Conservation (phyloP, 2,888 invertebrate genomes). For the Abrostola tripartita region DNA sequence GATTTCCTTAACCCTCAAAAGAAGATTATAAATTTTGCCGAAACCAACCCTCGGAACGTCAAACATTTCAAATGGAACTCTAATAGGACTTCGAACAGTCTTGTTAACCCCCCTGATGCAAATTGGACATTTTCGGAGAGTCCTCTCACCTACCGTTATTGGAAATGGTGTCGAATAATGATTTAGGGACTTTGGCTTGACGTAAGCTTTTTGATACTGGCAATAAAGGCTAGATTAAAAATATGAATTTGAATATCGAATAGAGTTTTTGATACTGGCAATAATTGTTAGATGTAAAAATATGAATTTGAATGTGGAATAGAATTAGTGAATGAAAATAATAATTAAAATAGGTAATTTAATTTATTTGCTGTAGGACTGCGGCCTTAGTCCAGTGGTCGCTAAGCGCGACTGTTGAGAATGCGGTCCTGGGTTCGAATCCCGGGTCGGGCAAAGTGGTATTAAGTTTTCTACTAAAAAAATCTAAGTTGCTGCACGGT, state of each 20-base stretch:
- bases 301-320: background rate
- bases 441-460: too few relatives aligned
- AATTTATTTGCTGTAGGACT: too few relatives aligned
- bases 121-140: slow-evolving; percentile 2
- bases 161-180: background rate
- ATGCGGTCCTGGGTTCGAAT: too few relatives aligned
- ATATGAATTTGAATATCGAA: background rate
- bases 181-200: too few relatives aligned
- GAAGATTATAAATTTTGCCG: background rate
- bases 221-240: too few relatives aligned
- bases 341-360: too few relatives aligned
- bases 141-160: background rate
- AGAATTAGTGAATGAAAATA: too few relatives aligned
- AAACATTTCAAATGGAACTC: slow-evolving; percentile 3
- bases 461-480: too few relatives aligned
- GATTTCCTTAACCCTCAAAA: background rate
- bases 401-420: too few relatives aligned
- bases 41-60: slow-evolving; percentile 1
- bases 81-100: slow-evolving; percentile 2
- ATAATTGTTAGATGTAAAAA: background rate
- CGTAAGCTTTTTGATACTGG: background rate
- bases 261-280: background rate
- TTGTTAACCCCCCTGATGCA: background rate
- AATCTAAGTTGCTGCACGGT: too few relatives aligned
- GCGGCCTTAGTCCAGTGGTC: too few relatives aligned